A percentile compares a stretch with the other conserved stretches of the same genome.
phyloP scores from a whole-genome alignment of 2,113 vertebrate genomes.

The Oryzias woworae region DNA sequence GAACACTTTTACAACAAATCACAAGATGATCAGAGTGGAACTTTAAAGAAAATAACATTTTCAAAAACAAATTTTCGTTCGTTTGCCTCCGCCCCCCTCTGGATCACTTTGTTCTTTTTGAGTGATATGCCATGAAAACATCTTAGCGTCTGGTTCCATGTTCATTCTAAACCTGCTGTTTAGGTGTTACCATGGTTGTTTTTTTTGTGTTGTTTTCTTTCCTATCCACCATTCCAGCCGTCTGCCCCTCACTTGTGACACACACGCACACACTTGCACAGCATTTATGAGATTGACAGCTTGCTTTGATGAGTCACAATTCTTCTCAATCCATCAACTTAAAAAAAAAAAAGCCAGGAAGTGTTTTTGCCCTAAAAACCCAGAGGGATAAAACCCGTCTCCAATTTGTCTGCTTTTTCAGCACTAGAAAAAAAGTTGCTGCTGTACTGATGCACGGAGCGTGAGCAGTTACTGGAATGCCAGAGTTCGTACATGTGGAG shows the following conservation, averaged over 20 bases:
- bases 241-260: neutral
- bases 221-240: conserved; percentile 37
- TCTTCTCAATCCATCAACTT: conserved; percentile 57
- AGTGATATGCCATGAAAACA: too few relatives aligned
- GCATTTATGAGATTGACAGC: conserved; percentile 48
- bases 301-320: conserved; percentile 61
- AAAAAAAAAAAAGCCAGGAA: conserved; percentile 1
- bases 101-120: too few relatives aligned
- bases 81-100: too few relatives aligned
- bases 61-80: too few relatives aligned
- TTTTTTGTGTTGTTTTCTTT: conserved; percentile 39
- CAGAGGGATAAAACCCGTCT: conserved; percentile 37
- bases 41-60: neutral
- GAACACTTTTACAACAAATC: too few relatives aligned
- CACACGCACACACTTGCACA: conserved; percentile 12
- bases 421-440: conserved; percentile 41
- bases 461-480: conserved; percentile 50
- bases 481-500: conserved; percentile 20
- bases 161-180: conserved; percentile 54
- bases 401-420: conserved; percentile 16
- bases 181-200: conserved; percentile 17
- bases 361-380: conserved; percentile 12
- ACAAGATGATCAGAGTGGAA: too few relatives aligned
- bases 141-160: conserved; percentile 11
- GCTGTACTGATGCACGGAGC: conserved; percentile 45